phyloP scores from a whole-genome alignment of 2,888 invertebrate species.

The Autographa pulchrina region DNA sequence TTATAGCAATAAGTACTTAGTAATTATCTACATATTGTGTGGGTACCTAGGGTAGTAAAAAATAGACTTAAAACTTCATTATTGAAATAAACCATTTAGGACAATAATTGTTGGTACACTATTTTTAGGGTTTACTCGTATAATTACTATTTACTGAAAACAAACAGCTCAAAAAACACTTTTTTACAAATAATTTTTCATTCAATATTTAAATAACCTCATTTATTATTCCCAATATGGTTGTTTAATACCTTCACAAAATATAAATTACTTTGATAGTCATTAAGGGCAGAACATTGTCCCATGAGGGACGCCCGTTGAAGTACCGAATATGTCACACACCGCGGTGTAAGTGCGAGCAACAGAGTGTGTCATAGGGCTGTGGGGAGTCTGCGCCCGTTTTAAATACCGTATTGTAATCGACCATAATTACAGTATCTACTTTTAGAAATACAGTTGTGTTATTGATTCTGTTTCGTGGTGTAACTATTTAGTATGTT shows the following conservation, averaged over 20 bases:
- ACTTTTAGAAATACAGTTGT: conserved; percentile 27
- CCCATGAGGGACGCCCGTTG: conserved; percentile 51
- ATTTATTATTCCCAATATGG: conserved; percentile 1
- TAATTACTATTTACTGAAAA: neutral
- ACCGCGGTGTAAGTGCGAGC: conserved; percentile 66
- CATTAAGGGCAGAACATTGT: conserved; percentile 48
- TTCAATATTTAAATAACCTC: neutral
- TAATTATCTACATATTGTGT: too few species aligned
- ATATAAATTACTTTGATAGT: conserved; percentile 30
- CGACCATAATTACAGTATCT: conserved; percentile 40
- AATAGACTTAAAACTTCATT: too few species aligned
- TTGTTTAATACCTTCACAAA: neutral
- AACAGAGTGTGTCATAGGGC: conserved; percentile 69
- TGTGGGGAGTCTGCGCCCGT: conserved; percentile 37
- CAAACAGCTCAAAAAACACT: too few species aligned
- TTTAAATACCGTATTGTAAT: conserved; percentile 57
- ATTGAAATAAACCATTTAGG: too few species aligned
- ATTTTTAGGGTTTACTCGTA: too few species aligned
- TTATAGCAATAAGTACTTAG: too few species aligned
- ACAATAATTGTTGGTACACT: too few species aligned
- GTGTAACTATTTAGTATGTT: neutral
- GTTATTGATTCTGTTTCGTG: conserved; percentile 22
- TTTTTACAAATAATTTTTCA: too few species aligned
- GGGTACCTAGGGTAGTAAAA: too few species aligned
- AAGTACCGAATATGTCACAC: conserved; percentile 61